Evolutionary conservation across 2,888 invertebrate genomes (phyloP), one percentile per base, ranked within the genome.

Genomic region (Ichneumon xanthorius): DNA sequence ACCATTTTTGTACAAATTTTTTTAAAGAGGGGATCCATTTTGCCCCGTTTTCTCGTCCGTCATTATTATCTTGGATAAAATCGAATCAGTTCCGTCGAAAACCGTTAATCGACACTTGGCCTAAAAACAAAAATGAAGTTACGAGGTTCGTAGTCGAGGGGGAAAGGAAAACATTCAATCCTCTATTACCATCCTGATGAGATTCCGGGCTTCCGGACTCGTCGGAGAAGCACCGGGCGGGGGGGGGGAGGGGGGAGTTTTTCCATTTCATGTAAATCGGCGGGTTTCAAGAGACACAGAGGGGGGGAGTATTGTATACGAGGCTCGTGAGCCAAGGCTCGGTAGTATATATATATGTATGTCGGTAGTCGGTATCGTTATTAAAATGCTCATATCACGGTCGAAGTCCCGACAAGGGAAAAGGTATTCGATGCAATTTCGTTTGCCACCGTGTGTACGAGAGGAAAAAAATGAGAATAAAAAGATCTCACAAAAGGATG

Each of bases 201-300:
- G 89, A 89, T 85, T 87, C 82, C 80, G 45, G 14, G 86, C 63
- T 86, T n/a, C 30, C 16, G 16, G 79, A 86, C 89, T 87, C 88
- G 88, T 86, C 84, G 88, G 85, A 63, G 80, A 82, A 85, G 87
- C 83, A 83, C 86, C 26, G 30, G 82, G 86, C 22, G n/a, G n/a
- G n/a, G n/a, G n/a, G n/a, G n/a, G n/a, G n/a, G n/a, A n/a, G 67
- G 88, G 87, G 16, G 2, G 61, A 26, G 89, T 82, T 89, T 90
- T 91, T 90, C 91, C 91, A 91, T 91, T 91, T 91, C 91, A 91
- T 91, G 91, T 91, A 91, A 91, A 91, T 91, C 90, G 83, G 87
- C 70, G 65, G 58, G 86, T 87, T 45, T 45, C 45, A 14, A 88
- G 86, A 85, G 87, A 87, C 70, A 65, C 85, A 40, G 67, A 76